A percentile compares a stretch with the other conserved stretches of the same genome.
These are phyloP conservation scores for Galeopsomyia nigrocyanea DNA, from an alignment of 2,888 invertebrate genomes.

Conservation along the genomic window DNA sequence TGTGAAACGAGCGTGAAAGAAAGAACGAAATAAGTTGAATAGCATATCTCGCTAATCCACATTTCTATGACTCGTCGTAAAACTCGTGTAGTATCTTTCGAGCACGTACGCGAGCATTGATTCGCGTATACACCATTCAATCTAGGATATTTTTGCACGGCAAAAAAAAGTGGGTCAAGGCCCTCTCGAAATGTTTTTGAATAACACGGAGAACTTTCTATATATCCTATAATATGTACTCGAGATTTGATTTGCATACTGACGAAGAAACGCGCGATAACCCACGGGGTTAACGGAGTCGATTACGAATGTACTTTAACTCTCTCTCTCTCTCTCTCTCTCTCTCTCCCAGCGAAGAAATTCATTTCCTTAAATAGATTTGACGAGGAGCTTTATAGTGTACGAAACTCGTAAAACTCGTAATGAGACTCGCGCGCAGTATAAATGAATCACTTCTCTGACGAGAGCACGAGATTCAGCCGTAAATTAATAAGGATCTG, in stretches of 20 bases:
- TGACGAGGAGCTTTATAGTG: neutral
- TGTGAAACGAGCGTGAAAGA: neutral
- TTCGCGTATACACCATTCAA: slow-evolving; percentile 10
- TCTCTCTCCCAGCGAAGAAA: neutral
- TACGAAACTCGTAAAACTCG: slow-evolving; percentile 17
- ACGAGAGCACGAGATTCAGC: neutral
- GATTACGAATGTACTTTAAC: too few species aligned
- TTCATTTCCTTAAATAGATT: slow-evolving; percentile 24
- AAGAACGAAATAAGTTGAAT: slow-evolving; percentile 18
- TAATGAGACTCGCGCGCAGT: slow-evolving; percentile 4
- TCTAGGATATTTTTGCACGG: too few species aligned
- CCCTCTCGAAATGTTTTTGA: slow-evolving; percentile 14
- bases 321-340: too few species aligned
- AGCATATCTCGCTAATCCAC: slow-evolving; percentile 14
- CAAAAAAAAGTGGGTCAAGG: slow-evolving; percentile 22
- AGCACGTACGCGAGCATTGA: slow-evolving; percentile 29
- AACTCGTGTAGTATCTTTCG: slow-evolving; percentile 5
- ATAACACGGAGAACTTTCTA: slow-evolving; percentile 1
- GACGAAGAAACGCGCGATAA: too few species aligned
- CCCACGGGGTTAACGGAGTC: too few species aligned
- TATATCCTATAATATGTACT: neutral
- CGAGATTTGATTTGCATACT: too few species aligned
- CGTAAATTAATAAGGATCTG: slow-evolving; percentile 27
- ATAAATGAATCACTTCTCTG: slow-evolving; percentile 10
- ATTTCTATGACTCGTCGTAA: slow-evolving; percentile 17